phyloP scores from a whole-genome alignment of 2,888 invertebrate genomes.

The Apamea sordens region DNA sequence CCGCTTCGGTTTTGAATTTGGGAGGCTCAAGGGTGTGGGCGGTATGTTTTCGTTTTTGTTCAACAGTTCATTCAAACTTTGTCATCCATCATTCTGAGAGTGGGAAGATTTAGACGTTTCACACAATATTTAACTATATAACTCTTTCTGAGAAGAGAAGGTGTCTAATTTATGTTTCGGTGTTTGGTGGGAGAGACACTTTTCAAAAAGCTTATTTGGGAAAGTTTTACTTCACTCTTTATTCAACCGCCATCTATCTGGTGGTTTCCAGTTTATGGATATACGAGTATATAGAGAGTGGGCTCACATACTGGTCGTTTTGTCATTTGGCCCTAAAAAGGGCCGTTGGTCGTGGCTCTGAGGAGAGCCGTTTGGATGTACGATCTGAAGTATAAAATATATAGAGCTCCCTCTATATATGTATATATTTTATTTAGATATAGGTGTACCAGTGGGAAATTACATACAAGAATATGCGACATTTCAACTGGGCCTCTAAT shows the following conservation, averaged over 20 bases:
- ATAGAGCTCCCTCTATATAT: no score
- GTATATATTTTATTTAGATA: no score
- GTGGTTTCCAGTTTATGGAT: background rate
- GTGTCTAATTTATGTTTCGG: background rate
- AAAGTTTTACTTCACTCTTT: background rate
- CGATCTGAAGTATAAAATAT: no score
- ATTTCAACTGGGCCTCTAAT: background rate
- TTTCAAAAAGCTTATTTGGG: background rate
- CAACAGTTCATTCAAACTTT: constrained; percentile 22
- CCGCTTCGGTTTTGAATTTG: constrained; percentile 25
- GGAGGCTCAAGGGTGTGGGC: constrained; percentile 14
- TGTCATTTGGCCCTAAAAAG: no score
- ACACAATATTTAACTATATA: background rate
- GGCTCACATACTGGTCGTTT: no score
- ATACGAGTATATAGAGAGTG: background rate
- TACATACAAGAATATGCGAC: background rate
- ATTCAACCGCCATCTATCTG: background rate
- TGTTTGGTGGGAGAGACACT: background rate
- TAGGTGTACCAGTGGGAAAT: background rate
- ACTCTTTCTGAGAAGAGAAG: background rate
- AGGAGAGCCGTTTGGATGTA: no score
- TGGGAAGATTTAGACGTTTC: constrained; percentile 17
- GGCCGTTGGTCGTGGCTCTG: no score
- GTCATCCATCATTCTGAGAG: constrained; percentile 36
- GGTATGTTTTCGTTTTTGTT: constrained; percentile 31